Base-by-base conservation (phyloP, 2,113 vertebrate genomes). In the Sinocyclocheilus anshuiensis region DNA sequence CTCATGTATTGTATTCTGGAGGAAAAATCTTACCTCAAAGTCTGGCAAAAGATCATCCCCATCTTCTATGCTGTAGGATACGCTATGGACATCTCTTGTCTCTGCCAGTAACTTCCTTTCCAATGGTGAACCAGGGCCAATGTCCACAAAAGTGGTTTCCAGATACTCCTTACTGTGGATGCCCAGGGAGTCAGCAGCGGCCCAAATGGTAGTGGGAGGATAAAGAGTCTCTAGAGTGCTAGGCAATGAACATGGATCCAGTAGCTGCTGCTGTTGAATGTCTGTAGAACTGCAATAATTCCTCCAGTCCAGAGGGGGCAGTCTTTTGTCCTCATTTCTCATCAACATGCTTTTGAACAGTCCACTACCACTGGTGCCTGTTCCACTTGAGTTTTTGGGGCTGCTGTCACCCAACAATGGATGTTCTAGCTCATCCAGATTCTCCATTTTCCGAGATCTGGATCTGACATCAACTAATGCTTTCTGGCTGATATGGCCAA, bases 71-170 rank as follows among this genome's bases (percentile, higher is more conserved):
- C 93, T 94, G 93, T 94, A 95, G 87, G 93, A 91, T 8, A 86
- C 90, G 4, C 94, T 94, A 87, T 94, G 91, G 87, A 84, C 91
- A 83, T 96, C 95, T 89, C 93, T 94, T 2, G 90, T 86, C 87
- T 94, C 94, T 0, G 90, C 92, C 90, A 95, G 87, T 84, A 95
- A 91, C 90, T 96, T 95, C 89, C 92, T 93, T 88, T 96, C 94
- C 90, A 94, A 90, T 0, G 90, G 89, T 11, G 93, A 93, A 36
- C 93, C 92, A 5, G 94, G 95, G 6, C 90, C 89, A n/a, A 95
- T 91, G 89, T 96, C 95, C 89, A 96, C 94, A 75, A 96, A 96
- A 2, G 95, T 95, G 77, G 95, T 96, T 92, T 96, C 95, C 89
- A 95, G 89, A 88, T 95, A 96, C 87, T 95, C 95, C 88, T 94